Percentiles rank a stretch among this genome's conserved stretches.
Conservation (phyloP, 2,888 invertebrate species). For the Oscheius onirici region DNA sequence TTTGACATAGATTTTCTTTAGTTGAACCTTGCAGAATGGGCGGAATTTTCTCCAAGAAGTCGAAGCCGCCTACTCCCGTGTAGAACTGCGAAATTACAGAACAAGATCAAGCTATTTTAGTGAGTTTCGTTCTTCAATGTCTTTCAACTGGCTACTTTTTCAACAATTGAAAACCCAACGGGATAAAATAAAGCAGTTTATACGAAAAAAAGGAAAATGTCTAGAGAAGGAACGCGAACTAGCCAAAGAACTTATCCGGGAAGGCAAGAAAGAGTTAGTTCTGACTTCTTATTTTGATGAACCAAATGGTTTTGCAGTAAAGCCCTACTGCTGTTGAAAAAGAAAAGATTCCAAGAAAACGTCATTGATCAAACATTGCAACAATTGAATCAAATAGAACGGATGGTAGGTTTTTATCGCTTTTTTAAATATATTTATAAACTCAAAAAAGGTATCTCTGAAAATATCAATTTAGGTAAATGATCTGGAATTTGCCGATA, state of each 20-base stretch:
- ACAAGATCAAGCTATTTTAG: conserved; percentile 91
- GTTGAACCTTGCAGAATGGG: conserved; percentile 78
- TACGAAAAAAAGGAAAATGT: conserved; percentile 84
- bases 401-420: conserved; percentile 74
- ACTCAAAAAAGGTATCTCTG: no score
- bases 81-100: conserved; percentile 77
- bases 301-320: conserved; percentile 76
- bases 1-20: neutral
- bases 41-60: conserved; percentile 81
- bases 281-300: neutral
- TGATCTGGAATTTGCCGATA: conserved; percentile 92
- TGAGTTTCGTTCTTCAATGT: conserved; percentile 69
- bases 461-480: conserved; percentile 70
- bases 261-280: conserved; percentile 87
- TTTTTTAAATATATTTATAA: no score
- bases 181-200: conserved; percentile 93
- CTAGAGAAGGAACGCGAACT: conserved; percentile 86
- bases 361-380: conserved; percentile 85
- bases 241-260: conserved; percentile 86
- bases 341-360: conserved; percentile 93
- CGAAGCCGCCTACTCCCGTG: conserved; percentile 73
- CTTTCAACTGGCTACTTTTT: conserved; percentile 8
- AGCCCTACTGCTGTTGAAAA: conserved; percentile 87
- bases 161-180: conserved; percentile 94
- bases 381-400: conserved; percentile 89